phyloP scores from a whole-genome alignment of 2,797 vertebrate genomes.

The Mallotus villosus region DNA sequence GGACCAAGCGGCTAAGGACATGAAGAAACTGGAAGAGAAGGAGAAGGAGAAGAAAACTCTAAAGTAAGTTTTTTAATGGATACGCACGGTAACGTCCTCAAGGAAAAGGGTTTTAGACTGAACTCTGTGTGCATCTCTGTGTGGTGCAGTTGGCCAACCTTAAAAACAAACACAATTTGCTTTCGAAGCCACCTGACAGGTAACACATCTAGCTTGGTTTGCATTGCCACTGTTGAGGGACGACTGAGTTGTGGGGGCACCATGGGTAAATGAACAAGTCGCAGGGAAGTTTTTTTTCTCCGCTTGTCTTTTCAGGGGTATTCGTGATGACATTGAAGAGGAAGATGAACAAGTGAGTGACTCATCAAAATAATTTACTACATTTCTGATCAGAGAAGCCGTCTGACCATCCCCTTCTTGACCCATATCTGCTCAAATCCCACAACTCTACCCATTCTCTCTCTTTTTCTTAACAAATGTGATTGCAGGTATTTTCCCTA shows the following conservation, averaged over 20 bases:
- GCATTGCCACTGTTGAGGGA: slow-evolving; percentile 8
- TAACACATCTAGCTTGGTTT: slow-evolving; percentile 9
- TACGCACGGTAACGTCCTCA: neutral
- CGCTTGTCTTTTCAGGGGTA: slow-evolving; percentile 99
- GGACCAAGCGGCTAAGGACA: slow-evolving; percentile 96
- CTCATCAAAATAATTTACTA: slow-evolving; percentile 73
- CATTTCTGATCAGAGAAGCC: slow-evolving; percentile 61
- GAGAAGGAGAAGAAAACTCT: slow-evolving; percentile 92
- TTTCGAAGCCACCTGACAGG: slow-evolving; percentile 5
- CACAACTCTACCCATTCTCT: neutral
- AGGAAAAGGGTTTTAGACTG: neutral
- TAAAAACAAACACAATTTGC: neutral
- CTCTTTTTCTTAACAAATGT: slow-evolving; percentile 19
- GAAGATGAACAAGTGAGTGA: slow-evolving; percentile 99
- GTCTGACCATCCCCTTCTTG: slow-evolving; percentile 26
- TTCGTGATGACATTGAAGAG: slow-evolving; percentile 99
- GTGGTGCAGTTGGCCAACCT: neutral
- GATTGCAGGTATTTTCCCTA: slow-evolving; percentile 41
- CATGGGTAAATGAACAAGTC: slow-evolving; percentile 94
- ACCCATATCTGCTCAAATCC: neutral
- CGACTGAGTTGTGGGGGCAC: slow-evolving; percentile 68
- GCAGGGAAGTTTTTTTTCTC: slow-evolving; percentile 99
- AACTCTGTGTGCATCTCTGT: no score
- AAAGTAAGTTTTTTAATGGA: slow-evolving; percentile 83
- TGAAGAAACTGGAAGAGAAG: slow-evolving; percentile 96